Evolutionary conservation across 2,888 invertebrate genomes (phyloP).

Genomic region (Syritta pipiens): DNA sequence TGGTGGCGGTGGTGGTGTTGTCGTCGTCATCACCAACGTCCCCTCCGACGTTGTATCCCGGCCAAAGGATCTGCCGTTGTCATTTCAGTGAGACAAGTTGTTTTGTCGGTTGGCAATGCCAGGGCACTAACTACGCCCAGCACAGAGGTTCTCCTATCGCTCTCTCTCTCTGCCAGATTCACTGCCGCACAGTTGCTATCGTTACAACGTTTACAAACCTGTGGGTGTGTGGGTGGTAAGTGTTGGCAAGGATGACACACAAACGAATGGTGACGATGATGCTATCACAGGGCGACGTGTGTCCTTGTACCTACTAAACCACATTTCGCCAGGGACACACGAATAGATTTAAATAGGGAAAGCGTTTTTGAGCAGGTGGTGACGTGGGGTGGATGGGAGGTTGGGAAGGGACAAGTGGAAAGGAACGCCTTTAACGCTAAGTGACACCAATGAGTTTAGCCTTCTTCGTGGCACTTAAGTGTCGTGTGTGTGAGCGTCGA

Average conservation of each 20-base stretch:
- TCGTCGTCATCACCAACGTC: constrained; percentile 28
- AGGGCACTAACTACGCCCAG: constrained; percentile 62
- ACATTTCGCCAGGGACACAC: constrained; percentile 57
- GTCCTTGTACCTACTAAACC: constrained; percentile 65
- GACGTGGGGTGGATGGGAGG: neutral
- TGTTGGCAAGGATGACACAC: constrained; percentile 10
- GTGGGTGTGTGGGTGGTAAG: neutral
- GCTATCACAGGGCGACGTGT: constrained; percentile 44
- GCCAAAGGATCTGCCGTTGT: constrained; percentile 50
- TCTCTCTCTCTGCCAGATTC: constrained; percentile 63
- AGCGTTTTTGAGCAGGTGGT: constrained; percentile 27
- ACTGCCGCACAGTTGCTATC: constrained; percentile 44
- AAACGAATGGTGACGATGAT: constrained; percentile 34
- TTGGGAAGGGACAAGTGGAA: neutral
- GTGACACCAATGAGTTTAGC: constrained; percentile 31
- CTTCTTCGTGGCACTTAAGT: constrained; percentile 18
- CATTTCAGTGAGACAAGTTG: constrained; percentile 64
- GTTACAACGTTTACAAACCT: constrained; percentile 22
- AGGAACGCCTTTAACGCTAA: constrained; percentile 17
- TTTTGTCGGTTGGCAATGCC: constrained; percentile 64
- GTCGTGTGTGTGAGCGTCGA: neutral
- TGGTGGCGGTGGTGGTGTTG: too few species aligned
- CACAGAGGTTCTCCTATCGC: too few species aligned
- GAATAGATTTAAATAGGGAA: constrained; percentile 57
- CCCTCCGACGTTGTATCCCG: constrained; percentile 40